These are phyloP conservation scores for Cetonia aurata DNA, from an alignment of 2,888 invertebrate genomes.

Conservation along the genomic window DNA sequence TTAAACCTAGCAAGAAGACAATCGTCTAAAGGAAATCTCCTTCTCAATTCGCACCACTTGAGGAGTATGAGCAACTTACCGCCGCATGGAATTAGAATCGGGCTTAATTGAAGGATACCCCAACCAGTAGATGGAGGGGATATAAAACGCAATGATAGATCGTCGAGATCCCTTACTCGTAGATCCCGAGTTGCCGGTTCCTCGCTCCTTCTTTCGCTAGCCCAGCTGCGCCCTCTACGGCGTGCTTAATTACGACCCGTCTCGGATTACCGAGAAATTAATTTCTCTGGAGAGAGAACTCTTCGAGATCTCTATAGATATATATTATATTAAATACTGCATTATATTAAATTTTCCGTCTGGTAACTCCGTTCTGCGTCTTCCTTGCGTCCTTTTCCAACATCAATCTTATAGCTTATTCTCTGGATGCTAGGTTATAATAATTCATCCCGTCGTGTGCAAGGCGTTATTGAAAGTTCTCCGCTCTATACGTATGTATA, in stretches of 20 bases:
- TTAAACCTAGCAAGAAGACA: too few relatives aligned
- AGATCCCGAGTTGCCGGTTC: constrained; percentile 49
- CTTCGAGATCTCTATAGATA: constrained; percentile 41
- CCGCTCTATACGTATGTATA: constrained; percentile 4
- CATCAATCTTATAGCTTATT: not conserved
- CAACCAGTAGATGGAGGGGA: constrained; percentile 42
- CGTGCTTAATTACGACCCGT: constrained; percentile 67
- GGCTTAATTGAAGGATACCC: constrained; percentile 54
- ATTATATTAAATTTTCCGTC: constrained; percentile 66
- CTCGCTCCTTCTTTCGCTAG: constrained; percentile 16
- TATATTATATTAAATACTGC: constrained; percentile 67
- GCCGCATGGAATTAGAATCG: constrained; percentile 40
- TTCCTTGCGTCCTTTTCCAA: constrained; percentile 8
- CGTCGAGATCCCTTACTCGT: constrained; percentile 61
- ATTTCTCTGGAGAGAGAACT: constrained; percentile 62
- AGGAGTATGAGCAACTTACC: too few relatives aligned
- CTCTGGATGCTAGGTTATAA: constrained; percentile 43
- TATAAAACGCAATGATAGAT: constrained; percentile 64
- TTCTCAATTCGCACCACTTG: too few relatives aligned
- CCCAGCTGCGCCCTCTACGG: constrained; percentile 35
- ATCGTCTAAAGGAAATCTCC: too few relatives aligned
- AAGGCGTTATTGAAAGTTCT: constrained; percentile 57
- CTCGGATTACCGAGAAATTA: constrained; percentile 67
- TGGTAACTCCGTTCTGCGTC: constrained; percentile 48
- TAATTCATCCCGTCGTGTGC: constrained; percentile 43